Percentiles rank a stretch among this genome's conserved stretches.
These are phyloP conservation scores for Eilema depressum DNA, from an alignment of 2,888 invertebrate genomes.

Conservation along the genomic window DNA sequence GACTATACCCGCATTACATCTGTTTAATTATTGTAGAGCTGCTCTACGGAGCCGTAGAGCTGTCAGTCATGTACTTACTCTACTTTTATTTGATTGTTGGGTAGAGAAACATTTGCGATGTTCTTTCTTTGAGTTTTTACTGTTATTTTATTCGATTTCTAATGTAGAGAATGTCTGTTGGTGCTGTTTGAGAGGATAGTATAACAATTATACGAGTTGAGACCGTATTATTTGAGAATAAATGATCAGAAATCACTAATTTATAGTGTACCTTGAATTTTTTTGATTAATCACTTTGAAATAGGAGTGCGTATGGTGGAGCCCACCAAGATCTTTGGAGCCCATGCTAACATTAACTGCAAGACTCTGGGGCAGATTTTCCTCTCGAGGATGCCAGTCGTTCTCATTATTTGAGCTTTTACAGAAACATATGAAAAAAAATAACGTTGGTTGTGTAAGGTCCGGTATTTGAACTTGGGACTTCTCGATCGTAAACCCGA, in stretches of 20 bases:
- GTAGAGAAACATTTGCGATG: constrained; percentile 18
- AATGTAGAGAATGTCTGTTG: constrained; percentile 6
- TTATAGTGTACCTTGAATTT: neutral
- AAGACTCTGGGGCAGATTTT: no score
- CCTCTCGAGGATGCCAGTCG: no score
- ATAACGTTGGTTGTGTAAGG: neutral
- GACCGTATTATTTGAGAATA: neutral
- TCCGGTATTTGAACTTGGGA: neutral
- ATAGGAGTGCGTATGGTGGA: no score
- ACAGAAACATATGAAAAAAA: no score
- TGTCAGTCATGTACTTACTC: constrained; percentile 30
- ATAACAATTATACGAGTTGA: neutral
- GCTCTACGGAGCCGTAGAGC: constrained; percentile 19
- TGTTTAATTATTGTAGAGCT: constrained; percentile 52
- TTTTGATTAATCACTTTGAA: neutral
- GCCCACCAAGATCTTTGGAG: no score
- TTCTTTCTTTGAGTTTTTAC: constrained; percentile 16
- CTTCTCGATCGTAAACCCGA: neutral
- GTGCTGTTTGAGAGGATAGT: neutral
- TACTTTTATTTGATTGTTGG: constrained; percentile 44
- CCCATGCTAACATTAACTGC: no score
- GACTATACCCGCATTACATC: constrained; percentile 57
- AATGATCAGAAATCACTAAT: neutral
- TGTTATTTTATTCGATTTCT: constrained; percentile 13
- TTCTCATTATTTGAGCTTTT: no score